Percentiles rank a stretch among this genome's conserved stretches.
phyloP scores from a whole-genome alignment of 2,797 vertebrate genomes.

The Rhinoraja longicauda region DNA sequence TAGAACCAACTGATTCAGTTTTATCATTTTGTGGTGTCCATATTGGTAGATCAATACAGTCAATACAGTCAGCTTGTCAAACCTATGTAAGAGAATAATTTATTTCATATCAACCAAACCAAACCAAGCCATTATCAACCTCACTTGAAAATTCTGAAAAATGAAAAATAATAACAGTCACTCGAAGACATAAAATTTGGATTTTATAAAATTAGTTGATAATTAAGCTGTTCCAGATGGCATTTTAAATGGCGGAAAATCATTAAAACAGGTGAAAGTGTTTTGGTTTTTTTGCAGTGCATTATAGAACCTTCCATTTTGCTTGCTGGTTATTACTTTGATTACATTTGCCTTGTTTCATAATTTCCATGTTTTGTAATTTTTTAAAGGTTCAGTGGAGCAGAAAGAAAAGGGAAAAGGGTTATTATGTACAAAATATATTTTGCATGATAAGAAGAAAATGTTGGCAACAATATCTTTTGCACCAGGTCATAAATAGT shows the following conservation, averaged over 20 bases:
- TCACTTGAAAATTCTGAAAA: not conserved
- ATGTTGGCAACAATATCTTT: not conserved
- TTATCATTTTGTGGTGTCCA: not conserved
- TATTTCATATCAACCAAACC: not conserved
- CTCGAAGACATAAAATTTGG: not conserved
- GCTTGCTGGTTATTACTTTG: not conserved
- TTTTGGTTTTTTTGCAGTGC: not conserved
- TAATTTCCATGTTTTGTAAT: not conserved
- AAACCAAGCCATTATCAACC: not conserved
- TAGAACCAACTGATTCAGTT: not conserved
- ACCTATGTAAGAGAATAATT: not conserved
- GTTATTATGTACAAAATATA: not conserved
- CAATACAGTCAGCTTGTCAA: not conserved
- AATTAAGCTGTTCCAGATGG: slow-evolving; percentile 16
- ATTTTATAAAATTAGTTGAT: not conserved
- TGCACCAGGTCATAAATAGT: not conserved
- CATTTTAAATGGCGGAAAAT: not conserved
- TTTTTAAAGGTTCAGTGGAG: not conserved
- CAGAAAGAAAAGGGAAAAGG: slow-evolving; percentile 7
- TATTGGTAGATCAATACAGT: not conserved
- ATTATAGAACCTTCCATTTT: not conserved
- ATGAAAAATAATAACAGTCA: not conserved
- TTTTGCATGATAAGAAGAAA: not conserved
- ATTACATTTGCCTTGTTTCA: not conserved
- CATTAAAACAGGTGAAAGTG: not conserved